Evolutionary conservation across 2,888 invertebrate species (phyloP).

Genomic region (Rhaphigaster nebulosa): DNA sequence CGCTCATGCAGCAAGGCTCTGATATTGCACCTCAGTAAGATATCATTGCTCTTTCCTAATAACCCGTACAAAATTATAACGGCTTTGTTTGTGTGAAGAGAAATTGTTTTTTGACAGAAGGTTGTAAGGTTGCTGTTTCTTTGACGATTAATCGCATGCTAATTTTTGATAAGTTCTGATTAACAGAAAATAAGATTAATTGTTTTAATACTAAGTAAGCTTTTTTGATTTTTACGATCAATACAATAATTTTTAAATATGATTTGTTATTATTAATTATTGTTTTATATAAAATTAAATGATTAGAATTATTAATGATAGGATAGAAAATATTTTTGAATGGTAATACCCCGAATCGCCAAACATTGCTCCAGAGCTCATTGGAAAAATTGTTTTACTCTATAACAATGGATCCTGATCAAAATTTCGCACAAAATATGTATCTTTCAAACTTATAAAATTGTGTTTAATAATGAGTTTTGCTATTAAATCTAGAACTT

Average conservation of each 20-base stretch:
- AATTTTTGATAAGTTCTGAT: slow-evolving; percentile 7
- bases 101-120: neutral
- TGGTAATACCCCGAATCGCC: neutral
- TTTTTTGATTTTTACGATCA: neutral
- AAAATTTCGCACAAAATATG: no score
- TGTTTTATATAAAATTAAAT: neutral
- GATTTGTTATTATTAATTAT: neutral
- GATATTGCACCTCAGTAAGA: slow-evolving; percentile 72
- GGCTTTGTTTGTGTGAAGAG: neutral
- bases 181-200: neutral
- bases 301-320: neutral
- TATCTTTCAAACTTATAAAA: no score
- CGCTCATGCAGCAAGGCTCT: slow-evolving; percentile 73
- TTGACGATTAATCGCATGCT: neutral
- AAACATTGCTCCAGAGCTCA: no score
- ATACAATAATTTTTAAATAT: neutral
- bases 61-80: neutral
- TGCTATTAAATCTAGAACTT: no score
- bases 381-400: no score
- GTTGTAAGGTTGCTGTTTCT: neutral
- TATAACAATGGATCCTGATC: no score
- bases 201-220: neutral
- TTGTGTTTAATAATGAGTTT: no score
- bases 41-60: slow-evolving; percentile 7
- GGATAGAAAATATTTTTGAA: neutral